These are phyloP conservation scores for Erynnis tages DNA, from an alignment of 2,888 invertebrate genomes.

Conservation along the genomic window DNA sequence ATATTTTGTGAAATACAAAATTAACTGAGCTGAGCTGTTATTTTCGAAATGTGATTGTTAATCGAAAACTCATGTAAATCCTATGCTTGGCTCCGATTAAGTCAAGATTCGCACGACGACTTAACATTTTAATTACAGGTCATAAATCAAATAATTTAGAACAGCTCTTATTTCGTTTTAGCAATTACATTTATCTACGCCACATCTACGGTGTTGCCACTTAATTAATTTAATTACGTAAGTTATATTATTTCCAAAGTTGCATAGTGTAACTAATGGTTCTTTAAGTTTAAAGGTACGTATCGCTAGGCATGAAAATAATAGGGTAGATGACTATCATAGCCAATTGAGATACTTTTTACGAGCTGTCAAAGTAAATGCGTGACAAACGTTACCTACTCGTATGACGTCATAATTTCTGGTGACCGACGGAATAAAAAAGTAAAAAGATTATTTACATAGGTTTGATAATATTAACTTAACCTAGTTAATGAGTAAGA, in stretches of 20 bases:
- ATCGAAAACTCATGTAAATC: conserved; percentile 18
- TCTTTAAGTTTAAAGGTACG: not conserved
- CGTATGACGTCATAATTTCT: too few species aligned
- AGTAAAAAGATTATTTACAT: too few species aligned
- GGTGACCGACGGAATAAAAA: too few species aligned
- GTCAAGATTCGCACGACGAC: conserved; percentile 16
- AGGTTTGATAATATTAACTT: too few species aligned
- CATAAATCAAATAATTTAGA: conserved; percentile 24
- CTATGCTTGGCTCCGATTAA: conserved; percentile 10
- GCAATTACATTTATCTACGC: conserved; percentile 7
- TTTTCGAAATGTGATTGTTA: not conserved
- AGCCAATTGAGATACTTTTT: too few species aligned
- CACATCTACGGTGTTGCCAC: conserved; percentile 4
- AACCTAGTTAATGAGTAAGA: too few species aligned
- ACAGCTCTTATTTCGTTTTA: conserved; percentile 10
- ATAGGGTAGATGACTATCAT: too few species aligned
- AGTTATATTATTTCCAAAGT: conserved; percentile 5
- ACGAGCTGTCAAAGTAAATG: too few species aligned
- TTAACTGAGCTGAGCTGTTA: too few species aligned
- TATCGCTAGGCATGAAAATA: too few species aligned
- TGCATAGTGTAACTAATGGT: conserved; percentile 6
- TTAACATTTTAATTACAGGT: conserved; percentile 9
- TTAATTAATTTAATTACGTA: conserved; percentile 15
- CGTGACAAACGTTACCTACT: too few species aligned
- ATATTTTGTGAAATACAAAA: too few species aligned